These are phyloP conservation scores for Anomalospiza imberbis DNA, from an alignment of 2,797 vertebrate genomes.

Conservation along the genomic window DNA sequence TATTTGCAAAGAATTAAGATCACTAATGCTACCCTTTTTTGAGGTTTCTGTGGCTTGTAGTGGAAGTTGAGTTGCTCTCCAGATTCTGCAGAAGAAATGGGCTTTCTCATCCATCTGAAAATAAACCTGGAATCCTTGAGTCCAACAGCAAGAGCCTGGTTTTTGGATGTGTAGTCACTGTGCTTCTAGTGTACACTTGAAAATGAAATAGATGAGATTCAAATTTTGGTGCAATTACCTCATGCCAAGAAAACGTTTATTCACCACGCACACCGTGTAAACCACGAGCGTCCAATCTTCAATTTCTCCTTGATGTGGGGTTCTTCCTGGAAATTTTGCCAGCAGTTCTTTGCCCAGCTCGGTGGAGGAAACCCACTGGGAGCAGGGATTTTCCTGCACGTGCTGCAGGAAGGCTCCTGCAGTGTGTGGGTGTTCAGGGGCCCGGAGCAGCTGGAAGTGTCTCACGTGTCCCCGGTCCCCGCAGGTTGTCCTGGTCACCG, in stretches of 20 bases:
- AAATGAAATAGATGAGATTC: background rate
- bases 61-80: background rate
- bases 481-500: slow-evolving; percentile 94
- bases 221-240: background rate
- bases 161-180: background rate
- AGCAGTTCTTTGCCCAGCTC: background rate
- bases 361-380: fast-evolving
- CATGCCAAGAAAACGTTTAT: background rate
- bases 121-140: background rate
- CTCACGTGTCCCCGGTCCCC: background rate
- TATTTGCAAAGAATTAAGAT: background rate
- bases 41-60: background rate
- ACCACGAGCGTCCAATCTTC: background rate
- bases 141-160: background rate
- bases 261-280: background rate
- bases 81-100: background rate
- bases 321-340: background rate
- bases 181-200: background rate
- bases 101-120: background rate
- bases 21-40: background rate
- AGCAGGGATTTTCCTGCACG: background rate
- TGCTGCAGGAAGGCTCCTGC: background rate
- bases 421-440: background rate
- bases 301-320: background rate
- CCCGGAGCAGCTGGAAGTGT: background rate